Evolutionary conservation across 64 coral and sea anemone genomes (phyloP), one percentile per base, ranked within the genome.

Genomic region (Platygyra sinensis): DNA sequence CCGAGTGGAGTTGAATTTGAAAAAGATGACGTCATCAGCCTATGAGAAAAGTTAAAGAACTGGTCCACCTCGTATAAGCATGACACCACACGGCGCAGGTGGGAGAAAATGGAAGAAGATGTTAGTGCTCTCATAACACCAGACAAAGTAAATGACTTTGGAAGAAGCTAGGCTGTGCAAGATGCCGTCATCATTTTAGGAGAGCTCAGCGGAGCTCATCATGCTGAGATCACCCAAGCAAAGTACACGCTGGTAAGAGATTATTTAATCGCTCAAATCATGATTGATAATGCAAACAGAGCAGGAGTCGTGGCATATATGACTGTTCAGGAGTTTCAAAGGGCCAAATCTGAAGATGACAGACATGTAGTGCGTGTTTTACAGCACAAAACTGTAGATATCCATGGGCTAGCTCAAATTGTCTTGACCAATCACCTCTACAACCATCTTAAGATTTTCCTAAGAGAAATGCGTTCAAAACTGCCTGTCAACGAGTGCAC

Each of bases 351-450:
- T 89, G 42, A 94, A 89, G 87, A 82, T 32, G 51, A 82, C 79
- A 82, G 79, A 73, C 52, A 72, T 42, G 76, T 95, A 30, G 86
- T 95, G 12, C 60, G 80, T 78, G 90, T 96, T n/a, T 86, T 92
- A 73, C 60, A 86, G 10, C 90, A 92, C 61, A 96, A 96, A 54
- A 96, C 94, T 46, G n/a, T 86, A 0, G 60, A 92, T n/a, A 84
- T 62, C n/a, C 74, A 96, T 74, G 94, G 94, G 60, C 94, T 87
- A 25, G 94, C 94, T 22, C 69, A 89, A 25, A 52, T 92, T 28
- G 94, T 96, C 5, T 28, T 96, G 11, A 86, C 72, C 27, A 86
- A 36, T n/a, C 88, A 77, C 63, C 65, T 92, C 7, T 59, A 96
- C 67, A 88, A 73, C 27, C 91, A 89, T 86, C 29, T 96, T 31